phyloP scores from a whole-genome alignment of 2,113 vertebrate species.

The Hypomesus transpacificus region DNA sequence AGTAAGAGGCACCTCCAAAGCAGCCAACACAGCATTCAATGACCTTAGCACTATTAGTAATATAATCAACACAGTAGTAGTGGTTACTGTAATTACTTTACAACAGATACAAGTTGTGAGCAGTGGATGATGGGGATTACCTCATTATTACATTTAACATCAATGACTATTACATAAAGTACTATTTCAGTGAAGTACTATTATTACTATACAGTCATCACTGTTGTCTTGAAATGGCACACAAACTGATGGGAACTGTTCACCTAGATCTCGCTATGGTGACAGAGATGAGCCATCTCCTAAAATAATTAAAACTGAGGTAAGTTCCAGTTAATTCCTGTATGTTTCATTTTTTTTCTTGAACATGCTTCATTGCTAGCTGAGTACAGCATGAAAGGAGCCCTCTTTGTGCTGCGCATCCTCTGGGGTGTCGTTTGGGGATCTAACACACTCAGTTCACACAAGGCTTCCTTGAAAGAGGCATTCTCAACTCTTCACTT shows the following conservation, averaged over 20 bases:
- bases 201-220: background rate
- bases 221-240: background rate
- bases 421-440: slow-evolving; percentile 4
- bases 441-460: slow-evolving; percentile 5
- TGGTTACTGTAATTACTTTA: background rate
- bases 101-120: background rate
- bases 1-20: slow-evolving; percentile 71
- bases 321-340: slow-evolving; percentile 42
- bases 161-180: background rate
- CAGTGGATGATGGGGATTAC: no score
- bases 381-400: background rate
- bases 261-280: slow-evolving; percentile 83
- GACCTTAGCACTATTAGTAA: no score
- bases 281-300: slow-evolving; percentile 92
- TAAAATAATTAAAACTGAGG: slow-evolving; percentile 95
- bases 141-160: no score
- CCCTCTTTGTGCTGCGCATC: slow-evolving; percentile 3
- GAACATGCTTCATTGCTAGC: background rate
- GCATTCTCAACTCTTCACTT: slow-evolving; percentile 46
- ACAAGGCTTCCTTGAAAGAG: slow-evolving; percentile 1
- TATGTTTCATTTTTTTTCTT: background rate
- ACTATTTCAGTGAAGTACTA: background rate
- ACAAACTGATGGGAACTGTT: background rate
- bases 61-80: no score
- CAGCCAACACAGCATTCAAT: background rate